Conservation (phyloP, 1,140 invertebrate genomes). For the Gerris buenoi region DNA sequence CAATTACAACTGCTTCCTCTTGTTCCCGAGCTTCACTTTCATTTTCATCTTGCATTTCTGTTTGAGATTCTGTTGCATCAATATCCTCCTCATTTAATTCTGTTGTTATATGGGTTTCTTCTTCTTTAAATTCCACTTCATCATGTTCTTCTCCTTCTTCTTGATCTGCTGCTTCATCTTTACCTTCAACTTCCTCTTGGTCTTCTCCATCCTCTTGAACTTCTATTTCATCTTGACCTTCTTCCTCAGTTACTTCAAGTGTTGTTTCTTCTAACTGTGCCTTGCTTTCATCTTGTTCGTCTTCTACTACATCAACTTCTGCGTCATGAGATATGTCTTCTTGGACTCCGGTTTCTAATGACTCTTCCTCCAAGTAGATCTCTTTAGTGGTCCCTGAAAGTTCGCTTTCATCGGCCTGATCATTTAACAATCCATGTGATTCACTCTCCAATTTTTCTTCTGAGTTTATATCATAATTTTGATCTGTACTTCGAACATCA, state of each 20-base stretch:
- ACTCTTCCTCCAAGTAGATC: too few species aligned
- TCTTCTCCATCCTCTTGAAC: constrained; percentile 4
- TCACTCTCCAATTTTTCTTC: too few species aligned
- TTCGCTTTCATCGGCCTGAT: too few species aligned
- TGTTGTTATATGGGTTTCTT: constrained; percentile 10
- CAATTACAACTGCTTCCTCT: not conserved
- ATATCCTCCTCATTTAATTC: constrained; percentile 13
- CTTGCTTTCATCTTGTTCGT: constrained; percentile 2
- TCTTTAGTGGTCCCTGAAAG: too few species aligned
- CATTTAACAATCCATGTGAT: too few species aligned
- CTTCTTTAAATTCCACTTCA: constrained; percentile 23
- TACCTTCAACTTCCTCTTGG: constrained; percentile 9
- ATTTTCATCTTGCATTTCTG: constrained; percentile 9
- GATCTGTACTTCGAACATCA: too few species aligned
- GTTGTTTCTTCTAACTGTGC: constrained; percentile 4
- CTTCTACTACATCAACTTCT: not conserved
- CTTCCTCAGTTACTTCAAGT: not conserved
- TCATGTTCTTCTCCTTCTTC: constrained; percentile 30
- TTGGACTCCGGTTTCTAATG: too few species aligned
- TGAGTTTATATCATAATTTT: constrained; percentile 3
- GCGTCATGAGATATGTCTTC: too few species aligned
- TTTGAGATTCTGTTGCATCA: constrained; percentile 13
- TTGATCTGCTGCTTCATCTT: constrained; percentile 28
- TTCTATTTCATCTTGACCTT: constrained; percentile 8
- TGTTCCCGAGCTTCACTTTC: not conserved